Evolutionary conservation across 2,113 vertebrate species (phyloP).

Genomic region (Synchiropus splendidus): DNA sequence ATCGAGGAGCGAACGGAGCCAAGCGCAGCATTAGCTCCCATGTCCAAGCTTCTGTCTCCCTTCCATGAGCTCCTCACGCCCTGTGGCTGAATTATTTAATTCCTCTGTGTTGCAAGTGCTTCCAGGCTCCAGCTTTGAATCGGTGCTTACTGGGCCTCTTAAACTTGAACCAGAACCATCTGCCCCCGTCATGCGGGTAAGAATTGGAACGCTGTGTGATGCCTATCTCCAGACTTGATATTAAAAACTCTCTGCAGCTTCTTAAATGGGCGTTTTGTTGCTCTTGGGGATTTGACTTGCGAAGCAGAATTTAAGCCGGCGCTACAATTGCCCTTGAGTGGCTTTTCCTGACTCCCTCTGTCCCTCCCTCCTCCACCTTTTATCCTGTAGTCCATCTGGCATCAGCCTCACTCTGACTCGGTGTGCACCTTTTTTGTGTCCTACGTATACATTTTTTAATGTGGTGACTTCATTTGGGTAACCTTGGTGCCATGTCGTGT

Average conservation of each 20-base stretch:
- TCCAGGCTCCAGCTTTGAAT: constrained; percentile 14
- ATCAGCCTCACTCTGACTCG: background rate
- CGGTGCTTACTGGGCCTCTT: constrained; percentile 20
- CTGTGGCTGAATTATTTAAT: constrained; percentile 48
- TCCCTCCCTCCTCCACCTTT: constrained; percentile 3
- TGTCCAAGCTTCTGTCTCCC: constrained; percentile 12
- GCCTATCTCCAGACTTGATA: constrained; percentile 45
- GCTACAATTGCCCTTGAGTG: constrained; percentile 37
- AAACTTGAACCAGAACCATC: constrained; percentile 39
- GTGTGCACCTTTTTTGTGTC: too few relatives aligned
- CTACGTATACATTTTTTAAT: too few relatives aligned
- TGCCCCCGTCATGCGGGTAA: constrained; percentile 30
- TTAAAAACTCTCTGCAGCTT: constrained; percentile 39
- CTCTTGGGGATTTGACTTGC: constrained; percentile 40
- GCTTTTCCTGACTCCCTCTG: constrained; percentile 12
- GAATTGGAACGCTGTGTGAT: constrained; percentile 39
- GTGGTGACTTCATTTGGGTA: too few relatives aligned
- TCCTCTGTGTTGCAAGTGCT: constrained; percentile 27
- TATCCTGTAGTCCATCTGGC: background rate
- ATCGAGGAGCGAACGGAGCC: constrained; percentile 30
- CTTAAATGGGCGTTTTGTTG: constrained; percentile 30
- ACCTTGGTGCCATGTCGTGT: too few relatives aligned
- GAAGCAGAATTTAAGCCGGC: constrained; percentile 53
- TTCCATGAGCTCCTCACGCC: constrained; percentile 21
- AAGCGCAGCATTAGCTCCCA: constrained; percentile 38